These are phyloP conservation scores for Caranx melampygus DNA, from an alignment of 2,113 vertebrate genomes.

Conservation along the genomic window DNA sequence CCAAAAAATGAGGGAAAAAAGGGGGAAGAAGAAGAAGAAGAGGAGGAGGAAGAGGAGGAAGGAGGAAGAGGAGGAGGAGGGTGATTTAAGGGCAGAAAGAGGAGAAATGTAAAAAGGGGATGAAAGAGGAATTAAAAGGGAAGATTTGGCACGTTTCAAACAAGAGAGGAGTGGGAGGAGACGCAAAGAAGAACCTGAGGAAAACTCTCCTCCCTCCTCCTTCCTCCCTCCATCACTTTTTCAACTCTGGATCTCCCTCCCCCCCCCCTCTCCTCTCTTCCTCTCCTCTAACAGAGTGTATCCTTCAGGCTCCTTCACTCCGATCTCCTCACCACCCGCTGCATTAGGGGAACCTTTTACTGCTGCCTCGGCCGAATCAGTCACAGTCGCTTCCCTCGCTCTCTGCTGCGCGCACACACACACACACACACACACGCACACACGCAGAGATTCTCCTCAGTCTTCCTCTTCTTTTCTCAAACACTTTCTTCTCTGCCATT, in stretches of 20 bases:
- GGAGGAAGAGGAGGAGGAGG: background rate
- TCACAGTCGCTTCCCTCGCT: slow-evolving; percentile 65
- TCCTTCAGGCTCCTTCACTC: slow-evolving; percentile 71
- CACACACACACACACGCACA: slow-evolving; percentile 22
- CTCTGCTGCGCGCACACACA: slow-evolving; percentile 29
- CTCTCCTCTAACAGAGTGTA: slow-evolving; percentile 63
- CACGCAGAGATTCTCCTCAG: slow-evolving; percentile 39
- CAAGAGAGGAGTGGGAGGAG: slow-evolving; percentile 35
- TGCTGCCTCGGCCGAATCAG: slow-evolving; percentile 69
- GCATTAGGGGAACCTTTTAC: slow-evolving; percentile 76
- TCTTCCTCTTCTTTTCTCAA: slow-evolving; percentile 43
- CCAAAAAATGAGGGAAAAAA: slow-evolving; percentile 29
- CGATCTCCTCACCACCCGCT: slow-evolving; percentile 68
- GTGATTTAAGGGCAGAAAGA: slow-evolving; percentile 27
- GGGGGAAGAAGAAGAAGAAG: too few relatives aligned
- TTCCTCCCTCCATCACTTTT: slow-evolving; percentile 47
- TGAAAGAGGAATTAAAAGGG: slow-evolving; percentile 24
- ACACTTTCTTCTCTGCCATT: slow-evolving; percentile 46
- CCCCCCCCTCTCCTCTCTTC: slow-evolving; percentile 31
- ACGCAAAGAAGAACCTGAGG: slow-evolving; percentile 42
- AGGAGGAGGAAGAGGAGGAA: background rate
- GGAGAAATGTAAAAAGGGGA: slow-evolving; percentile 7
- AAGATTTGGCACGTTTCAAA: slow-evolving; percentile 28
- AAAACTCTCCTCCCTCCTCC: slow-evolving; percentile 47
- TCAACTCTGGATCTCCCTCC: slow-evolving; percentile 47